Conservation (phyloP, 2,797 vertebrate species). For the Argentina silus region DNA sequence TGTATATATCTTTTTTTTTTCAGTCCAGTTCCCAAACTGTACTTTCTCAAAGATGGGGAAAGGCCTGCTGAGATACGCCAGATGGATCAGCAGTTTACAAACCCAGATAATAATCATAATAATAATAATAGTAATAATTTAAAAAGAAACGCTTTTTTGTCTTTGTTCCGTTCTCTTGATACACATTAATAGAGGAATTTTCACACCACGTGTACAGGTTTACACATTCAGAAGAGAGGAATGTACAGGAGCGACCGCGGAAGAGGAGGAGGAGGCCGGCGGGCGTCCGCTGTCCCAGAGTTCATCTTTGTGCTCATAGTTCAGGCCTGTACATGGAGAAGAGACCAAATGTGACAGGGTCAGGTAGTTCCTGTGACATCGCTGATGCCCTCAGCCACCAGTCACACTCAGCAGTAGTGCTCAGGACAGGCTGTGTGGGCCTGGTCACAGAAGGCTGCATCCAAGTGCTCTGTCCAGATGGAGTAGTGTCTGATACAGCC, state of each 20-base stretch:
- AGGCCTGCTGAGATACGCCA: conserved; percentile 83
- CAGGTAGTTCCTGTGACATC: conserved; percentile 31
- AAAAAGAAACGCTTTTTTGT: conserved; percentile 85
- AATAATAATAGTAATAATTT: conserved; percentile 85
- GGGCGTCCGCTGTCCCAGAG: conserved; percentile 55
- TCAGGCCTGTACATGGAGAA: conserved; percentile 69
- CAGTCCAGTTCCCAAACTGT: conserved; percentile 97
- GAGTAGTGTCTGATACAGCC: conserved; percentile 56
- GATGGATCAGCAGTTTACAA: conserved; percentile 89
- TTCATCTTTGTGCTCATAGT: conserved; percentile 79
- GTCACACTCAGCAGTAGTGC: conserved; percentile 34
- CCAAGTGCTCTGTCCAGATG: conserved; percentile 50
- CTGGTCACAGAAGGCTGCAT: conserved; percentile 65
- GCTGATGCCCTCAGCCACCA: conserved; percentile 20
- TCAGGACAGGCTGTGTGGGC: conserved; percentile 66
- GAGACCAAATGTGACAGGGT: conserved; percentile 51
- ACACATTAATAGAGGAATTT: conserved; percentile 92
- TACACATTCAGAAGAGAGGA: conserved; percentile 89
- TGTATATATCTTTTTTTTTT: conserved; percentile 84
- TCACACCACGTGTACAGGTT: conserved; percentile 93
- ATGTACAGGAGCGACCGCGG: conserved; percentile 86
- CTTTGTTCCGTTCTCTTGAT: conserved; percentile 86
- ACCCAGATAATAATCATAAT: conserved; percentile 81
- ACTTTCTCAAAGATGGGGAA: conserved; percentile 67
- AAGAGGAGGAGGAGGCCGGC: conserved; percentile 47